Percentiles rank a stretch among this genome's conserved stretches.
These are phyloP conservation scores for Ips nitidus DNA, from an alignment of 1,140 invertebrate species.

Conservation along the genomic window DNA sequence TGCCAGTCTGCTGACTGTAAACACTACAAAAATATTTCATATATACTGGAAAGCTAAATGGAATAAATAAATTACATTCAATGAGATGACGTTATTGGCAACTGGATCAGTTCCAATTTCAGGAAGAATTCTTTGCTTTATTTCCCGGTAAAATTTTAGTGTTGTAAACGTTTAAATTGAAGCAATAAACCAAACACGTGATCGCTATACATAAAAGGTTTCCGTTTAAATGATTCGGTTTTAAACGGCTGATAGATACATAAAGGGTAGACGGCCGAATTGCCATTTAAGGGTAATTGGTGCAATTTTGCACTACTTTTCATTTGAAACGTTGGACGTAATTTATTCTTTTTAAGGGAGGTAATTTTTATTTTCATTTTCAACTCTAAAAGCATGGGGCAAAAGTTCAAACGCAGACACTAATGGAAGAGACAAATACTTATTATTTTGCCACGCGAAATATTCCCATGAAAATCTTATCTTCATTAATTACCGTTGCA, in stretches of 20 bases:
- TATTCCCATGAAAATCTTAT: not conserved
- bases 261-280: conserved; percentile 13
- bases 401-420: not conserved
- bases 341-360: conserved; percentile 7
- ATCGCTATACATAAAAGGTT: conserved; percentile 29
- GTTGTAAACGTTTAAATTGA: conserved; percentile 31
- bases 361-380: conserved; percentile 1
- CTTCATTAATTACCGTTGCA: conserved; percentile 1
- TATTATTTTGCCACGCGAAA: not conserved
- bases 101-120: conserved; percentile 19
- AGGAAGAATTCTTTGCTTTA: conserved; percentile 26
- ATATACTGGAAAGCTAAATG: no score
- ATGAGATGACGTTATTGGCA: not conserved
- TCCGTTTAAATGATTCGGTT: conserved; percentile 23
- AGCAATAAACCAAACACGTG: conserved; percentile 32
- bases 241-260: conserved; percentile 18
- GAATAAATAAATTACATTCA: no score
- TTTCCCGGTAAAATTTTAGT: conserved; percentile 23
- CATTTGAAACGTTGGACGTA: not conserved
- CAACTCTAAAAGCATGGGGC: not conserved
- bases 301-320: conserved; percentile 18
- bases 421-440: no score
- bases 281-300: conserved; percentile 26
- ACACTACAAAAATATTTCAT: no score
- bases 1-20: no score